Evolutionary conservation across 2,888 invertebrate species (phyloP), one percentile per base, ranked within the genome.

Genomic region (Ochropleura plecta): DNA sequence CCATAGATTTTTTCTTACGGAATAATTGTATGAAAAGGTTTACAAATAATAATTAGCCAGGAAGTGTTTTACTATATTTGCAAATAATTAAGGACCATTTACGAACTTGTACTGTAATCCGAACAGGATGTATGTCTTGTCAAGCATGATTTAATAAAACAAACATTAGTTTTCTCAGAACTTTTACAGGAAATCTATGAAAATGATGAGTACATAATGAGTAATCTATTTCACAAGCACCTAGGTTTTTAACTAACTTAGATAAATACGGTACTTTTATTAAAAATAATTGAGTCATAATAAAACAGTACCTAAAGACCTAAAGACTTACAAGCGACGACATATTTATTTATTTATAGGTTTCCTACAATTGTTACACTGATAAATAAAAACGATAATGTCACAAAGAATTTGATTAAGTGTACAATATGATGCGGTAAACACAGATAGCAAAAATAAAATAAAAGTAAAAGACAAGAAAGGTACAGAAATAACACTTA

Each of bases 51-150:
- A 62, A 62, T 44, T 7, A 40, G 68, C 48, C 42, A 83, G 84
- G 81, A 80, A 76, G 48, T 80, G 30, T 42, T 76, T 53, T 55
- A 63, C 8, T 40, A 64, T 82, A 76, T 82, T 82, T 84, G 72
- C 76, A 20, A 81, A 70, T 72, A n/a, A 81, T 82, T 78, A 72
- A 65, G 9, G 18, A 68, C 9, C 70, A 64, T 77, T 77, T 70
- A 49, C 49, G 64, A 20, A 60, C 30, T 42, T 14, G 59, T 76
- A 42, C 20, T 55, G 65, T 79, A 77, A 76, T 75, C 4, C 59
- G 75, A 83, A 55, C 69, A 55, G 48, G 73, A 64, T 80, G 53
- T 76, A 42, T 75, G 73, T 18, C 44, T 71, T 44, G 57, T 18
- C 14, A 51, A 48, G 48, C 66, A 48, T 53, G 53, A 69, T 73